Base-by-base conservation (phyloP, 2,888 invertebrate species). In the Xylophagus ater region DNA sequence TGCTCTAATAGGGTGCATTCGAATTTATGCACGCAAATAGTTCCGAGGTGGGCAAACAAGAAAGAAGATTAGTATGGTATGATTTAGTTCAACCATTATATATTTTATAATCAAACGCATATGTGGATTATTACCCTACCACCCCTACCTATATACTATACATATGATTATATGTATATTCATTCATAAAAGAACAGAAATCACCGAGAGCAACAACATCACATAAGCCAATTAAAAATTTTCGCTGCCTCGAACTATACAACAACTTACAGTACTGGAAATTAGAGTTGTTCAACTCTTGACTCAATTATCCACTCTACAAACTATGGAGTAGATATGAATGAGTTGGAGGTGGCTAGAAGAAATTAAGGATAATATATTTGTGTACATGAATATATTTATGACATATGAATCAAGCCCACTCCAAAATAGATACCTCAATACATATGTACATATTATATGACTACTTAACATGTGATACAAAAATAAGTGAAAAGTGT, bases 211-310 rank as follows among this genome's bases (percentile, higher is more conserved):
- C 37, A 20, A 28, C 20, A 32, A 40, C 39, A 29, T 35, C 44
- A 34, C 33, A 36, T 41, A 41, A 43, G 46, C 46, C 46, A 46
- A 46, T 46, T 46, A 46, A 46, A 46, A 46, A 46, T 41, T 46
- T 46, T 43, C 43, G 42, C 42, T 45, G 45, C 45, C 41, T 43
- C 38, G 34, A 45, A 43, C 43, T 41, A 41, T 35, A 38, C 37
- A 43, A 43, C 41, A 41, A 41, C 34, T 31, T 32, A 43, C 38
- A 39, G 32, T 34, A 37, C 34, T 43, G 41, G 34, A 46, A 46
- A 46, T 43, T 46, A 43, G 43, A 46, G 46, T 43, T 46, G 46
- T 43, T 46, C 43, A 43, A 46, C 46, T 46, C 43, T 43, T 43
- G 46, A 46, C 46, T 46, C 46, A 46, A 46, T 46, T 46, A 46